Evolutionary conservation across 2,113 vertebrate species (phyloP).

Genomic region (Spermophilus dauricus): DNA sequence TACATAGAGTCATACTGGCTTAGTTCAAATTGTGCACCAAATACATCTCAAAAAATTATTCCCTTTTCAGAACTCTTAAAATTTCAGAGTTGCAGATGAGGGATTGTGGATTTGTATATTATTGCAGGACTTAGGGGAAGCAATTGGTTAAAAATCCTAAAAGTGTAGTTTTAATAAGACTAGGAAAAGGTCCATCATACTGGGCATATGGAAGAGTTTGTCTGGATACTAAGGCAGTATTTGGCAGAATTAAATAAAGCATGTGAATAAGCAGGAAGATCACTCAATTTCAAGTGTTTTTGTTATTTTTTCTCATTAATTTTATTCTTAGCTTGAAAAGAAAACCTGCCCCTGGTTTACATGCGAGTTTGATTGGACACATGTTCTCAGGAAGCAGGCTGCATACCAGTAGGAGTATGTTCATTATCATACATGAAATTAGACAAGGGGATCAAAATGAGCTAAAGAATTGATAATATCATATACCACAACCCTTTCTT

Average conservation of each 20-base stretch:
- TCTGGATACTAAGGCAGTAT: background rate
- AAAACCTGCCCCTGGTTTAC: conserved; percentile 47
- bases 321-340: conserved; percentile 66
- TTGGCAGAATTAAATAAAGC: conserved; percentile 42
- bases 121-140: no score
- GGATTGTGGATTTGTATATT: background rate
- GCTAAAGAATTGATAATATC: conserved; percentile 50
- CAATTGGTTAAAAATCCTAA: background rate
- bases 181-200: background rate
- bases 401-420: background rate
- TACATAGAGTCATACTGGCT: background rate
- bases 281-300: conserved; percentile 42
- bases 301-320: conserved; percentile 54
- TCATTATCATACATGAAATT: conserved; percentile 56
- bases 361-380: conserved; percentile 15
- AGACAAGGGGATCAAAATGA: conserved; percentile 48
- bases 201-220: background rate
- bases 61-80: background rate
- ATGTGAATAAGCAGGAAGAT: conserved; percentile 9
- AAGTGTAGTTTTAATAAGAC: background rate
- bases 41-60: background rate
- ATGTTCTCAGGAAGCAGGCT: conserved; percentile 33
- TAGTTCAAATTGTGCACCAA: background rate
- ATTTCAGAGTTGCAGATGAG: background rate
- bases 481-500: conserved; percentile 26